Evolutionary conservation across 2,113 vertebrate genomes (phyloP).

Genomic region (Sigmodon hispidus): DNA sequence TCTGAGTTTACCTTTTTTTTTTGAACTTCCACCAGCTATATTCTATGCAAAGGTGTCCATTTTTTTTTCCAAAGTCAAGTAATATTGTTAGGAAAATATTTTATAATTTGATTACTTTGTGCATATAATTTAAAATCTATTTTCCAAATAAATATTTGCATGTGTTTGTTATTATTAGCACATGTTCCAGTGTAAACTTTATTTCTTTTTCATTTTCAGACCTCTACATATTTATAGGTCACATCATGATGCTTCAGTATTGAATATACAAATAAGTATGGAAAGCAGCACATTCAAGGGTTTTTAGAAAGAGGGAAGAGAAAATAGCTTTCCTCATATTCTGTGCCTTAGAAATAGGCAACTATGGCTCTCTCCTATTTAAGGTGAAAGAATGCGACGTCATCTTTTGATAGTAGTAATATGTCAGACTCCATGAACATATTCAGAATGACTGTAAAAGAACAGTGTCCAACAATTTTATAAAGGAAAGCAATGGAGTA

Average conservation of each 20-base stretch:
- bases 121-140: neutral
- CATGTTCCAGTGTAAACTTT: neutral
- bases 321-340: neutral
- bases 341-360: neutral
- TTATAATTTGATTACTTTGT: neutral
- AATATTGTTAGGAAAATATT: neutral
- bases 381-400: neutral
- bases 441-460: neutral
- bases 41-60: neutral
- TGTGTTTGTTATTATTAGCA: neutral
- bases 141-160: neutral
- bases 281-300: neutral
- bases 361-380: neutral
- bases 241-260: neutral
- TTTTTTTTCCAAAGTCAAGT: neutral
- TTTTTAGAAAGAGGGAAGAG: neutral
- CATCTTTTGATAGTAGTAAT: neutral
- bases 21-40: neutral
- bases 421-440: neutral
- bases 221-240: neutral
- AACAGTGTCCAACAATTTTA: neutral
- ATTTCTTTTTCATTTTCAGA: neutral
- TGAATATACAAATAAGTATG: neutral
- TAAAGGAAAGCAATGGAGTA: neutral
- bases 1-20: neutral